A percentile compares a stretch with the other conserved stretches of the same genome.
Conservation (phyloP, 64 coral and sea anemone species). For the Pocillopora verrucosa region DNA sequence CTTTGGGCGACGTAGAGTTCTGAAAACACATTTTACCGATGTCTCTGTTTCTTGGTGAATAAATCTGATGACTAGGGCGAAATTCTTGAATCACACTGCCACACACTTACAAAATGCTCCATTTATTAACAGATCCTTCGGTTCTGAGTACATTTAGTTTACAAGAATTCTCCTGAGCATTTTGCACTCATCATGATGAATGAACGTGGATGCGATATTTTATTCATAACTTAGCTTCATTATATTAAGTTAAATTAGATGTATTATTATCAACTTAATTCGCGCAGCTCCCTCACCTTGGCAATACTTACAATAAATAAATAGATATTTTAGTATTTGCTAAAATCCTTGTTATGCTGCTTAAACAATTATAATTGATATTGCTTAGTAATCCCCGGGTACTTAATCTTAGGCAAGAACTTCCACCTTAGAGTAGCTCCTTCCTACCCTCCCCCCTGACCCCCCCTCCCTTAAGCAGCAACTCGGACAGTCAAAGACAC, state of each 20-base stretch:
- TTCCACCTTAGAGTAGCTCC: no score
- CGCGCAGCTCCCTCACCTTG: background rate
- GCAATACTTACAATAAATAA: background rate
- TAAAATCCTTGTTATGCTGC: background rate
- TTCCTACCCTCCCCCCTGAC: no score
- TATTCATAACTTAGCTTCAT: background rate
- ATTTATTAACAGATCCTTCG: background rate
- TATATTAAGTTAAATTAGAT: no score
- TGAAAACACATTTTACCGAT: no score
- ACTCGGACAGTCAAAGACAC: no score
- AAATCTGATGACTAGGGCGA: background rate
- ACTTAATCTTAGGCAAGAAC: no score
- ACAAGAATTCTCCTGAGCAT: background rate
- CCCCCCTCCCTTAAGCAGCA: no score
- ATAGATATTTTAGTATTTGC: background rate
- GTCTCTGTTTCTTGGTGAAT: no score
- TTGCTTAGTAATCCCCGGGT: no score
- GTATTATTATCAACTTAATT: background rate
- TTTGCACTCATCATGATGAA: background rate
- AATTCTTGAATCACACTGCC: background rate
- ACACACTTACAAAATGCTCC: background rate
- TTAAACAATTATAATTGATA: background rate
- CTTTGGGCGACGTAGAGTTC: no score
- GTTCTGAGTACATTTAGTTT: background rate
- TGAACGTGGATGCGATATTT: background rate